Conservation (phyloP, 2,797 vertebrate species). For the Salmo trutta region DNA sequence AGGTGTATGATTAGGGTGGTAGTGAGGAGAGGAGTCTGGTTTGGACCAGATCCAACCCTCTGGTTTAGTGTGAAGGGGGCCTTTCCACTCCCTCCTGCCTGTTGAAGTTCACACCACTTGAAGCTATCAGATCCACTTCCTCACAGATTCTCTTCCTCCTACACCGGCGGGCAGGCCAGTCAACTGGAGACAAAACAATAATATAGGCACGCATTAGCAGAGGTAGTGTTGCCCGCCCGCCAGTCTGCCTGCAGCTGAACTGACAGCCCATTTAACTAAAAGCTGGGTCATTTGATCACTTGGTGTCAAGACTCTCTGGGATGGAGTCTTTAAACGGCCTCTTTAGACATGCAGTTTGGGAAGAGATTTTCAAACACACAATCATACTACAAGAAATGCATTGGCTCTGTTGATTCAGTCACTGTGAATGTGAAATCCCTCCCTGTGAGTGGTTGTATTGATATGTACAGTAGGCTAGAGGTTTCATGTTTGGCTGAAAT, state of each 20-base stretch:
- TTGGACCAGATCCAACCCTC: too few species aligned
- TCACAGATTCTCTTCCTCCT: not conserved
- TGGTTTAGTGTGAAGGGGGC: not conserved
- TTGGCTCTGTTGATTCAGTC: not conserved
- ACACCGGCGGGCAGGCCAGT: not conserved
- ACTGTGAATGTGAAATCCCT: not conserved
- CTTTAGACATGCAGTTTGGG: not conserved
- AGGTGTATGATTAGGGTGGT: not conserved
- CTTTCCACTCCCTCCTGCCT: not conserved
- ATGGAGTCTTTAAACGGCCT: not conserved
- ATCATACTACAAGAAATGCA: not conserved
- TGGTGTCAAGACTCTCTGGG: not conserved
- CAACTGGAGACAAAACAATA: conserved; percentile 3
- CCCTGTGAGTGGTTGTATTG: not conserved
- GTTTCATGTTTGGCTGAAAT: not conserved
- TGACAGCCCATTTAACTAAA: not conserved
- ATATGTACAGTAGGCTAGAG: not conserved
- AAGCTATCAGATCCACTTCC: not conserved
- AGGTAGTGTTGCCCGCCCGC: not conserved
- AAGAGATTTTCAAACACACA: not conserved
- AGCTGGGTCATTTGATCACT: not conserved
- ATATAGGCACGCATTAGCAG: not conserved
- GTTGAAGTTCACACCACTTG: not conserved
- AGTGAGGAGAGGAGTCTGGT: too few species aligned
- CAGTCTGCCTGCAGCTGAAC: not conserved